Base-by-base conservation (phyloP, 2,797 vertebrate species). In the Manis javanica region DNA sequence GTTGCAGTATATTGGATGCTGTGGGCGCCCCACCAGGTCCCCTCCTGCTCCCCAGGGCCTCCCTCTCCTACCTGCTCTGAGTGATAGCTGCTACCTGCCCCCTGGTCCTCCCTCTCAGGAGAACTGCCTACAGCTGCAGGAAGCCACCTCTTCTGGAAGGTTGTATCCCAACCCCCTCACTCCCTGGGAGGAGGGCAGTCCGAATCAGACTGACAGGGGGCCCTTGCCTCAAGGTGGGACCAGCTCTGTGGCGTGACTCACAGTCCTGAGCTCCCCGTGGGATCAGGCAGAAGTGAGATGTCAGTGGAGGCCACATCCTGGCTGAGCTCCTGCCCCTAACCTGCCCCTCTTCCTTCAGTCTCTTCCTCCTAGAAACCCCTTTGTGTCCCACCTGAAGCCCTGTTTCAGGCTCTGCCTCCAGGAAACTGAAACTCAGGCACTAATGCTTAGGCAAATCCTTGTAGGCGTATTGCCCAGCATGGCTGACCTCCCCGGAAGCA, bases 121-220 rank as follows among this genome's bases (percentile, higher is more conserved):
- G 59, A 69, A 23, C 12, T 7, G 34, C 37, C 18, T 24, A 57
- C 75, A 21, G 16, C 14, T n/a, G 4, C 24, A 63, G 49, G 71
- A 57, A 61, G 14, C 34, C 49, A 29, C n/a, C 49, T 57, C 10
- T 0, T 57, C 16, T 53, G 72, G 39, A 79, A 68, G 8, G 55
- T 2, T 29, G 64, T 21, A 23, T 37, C 46, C 57, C n/a, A 29
- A 24, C 31, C 7, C 0, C 11, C 8, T 39, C 9, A 29, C 24
- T 49, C 24, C 63, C 11, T 16, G 31, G 46, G 49, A 68, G 4
- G 7, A 23, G 37, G 18, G 3, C 7, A 8, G 26, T 39, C 49
- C 51, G 0, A 5, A 24, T 26, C 19, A 66, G 42, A 31, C 24
- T 4, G 14, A 46, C 4, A 16, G 0, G 1, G 37, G 24, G 37